A percentile compares a stretch with the other conserved stretches of the same genome.
Conservation (phyloP, 1,140 invertebrate species). For the Drosophila pruinosa region DNA sequence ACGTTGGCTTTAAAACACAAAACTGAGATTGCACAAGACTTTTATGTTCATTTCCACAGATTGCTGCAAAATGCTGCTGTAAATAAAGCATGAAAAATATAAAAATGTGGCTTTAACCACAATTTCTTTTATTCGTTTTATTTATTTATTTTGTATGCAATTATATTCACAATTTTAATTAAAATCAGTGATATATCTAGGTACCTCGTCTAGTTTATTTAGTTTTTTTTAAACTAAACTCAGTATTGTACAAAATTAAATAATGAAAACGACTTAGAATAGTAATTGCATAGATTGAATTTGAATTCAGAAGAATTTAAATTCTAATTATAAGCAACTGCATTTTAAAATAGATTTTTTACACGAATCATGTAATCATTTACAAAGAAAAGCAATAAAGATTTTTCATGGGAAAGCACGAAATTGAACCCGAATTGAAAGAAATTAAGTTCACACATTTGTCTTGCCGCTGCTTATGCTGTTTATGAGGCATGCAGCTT, state of each 20-base stretch:
- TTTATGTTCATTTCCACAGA: conserved; percentile 24
- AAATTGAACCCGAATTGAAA: conserved; percentile 6
- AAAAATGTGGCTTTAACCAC: not conserved
- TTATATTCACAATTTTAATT: conserved; percentile 4
- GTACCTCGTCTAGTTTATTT: too few relatives aligned
- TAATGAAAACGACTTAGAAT: too few relatives aligned
- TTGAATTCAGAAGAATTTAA: too few relatives aligned
- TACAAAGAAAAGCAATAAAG: not conserved
- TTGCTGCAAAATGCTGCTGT: conserved; percentile 17
- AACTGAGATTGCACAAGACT: conserved; percentile 25
- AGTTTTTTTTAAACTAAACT: too few relatives aligned
- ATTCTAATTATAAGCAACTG: not conserved
- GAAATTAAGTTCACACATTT: conserved; percentile 17
- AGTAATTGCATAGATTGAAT: too few relatives aligned
- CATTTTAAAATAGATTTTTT: not conserved
- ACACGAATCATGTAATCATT: not conserved
- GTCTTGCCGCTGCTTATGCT: conserved; percentile 20
- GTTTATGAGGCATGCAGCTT: conserved; percentile 24
- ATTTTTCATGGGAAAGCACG: conserved; percentile 34
- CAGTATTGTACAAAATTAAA: too few relatives aligned
- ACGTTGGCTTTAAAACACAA: conserved; percentile 28
- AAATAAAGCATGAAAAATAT: not conserved
- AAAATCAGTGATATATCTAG: too few relatives aligned
- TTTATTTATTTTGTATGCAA: not conserved
- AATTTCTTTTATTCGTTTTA: conserved; percentile 1